Evolutionary conservation across 2,888 invertebrate genomes (phyloP), one percentile per base, ranked within the genome.

Genomic region (Synanthedon andrenaeformis): DNA sequence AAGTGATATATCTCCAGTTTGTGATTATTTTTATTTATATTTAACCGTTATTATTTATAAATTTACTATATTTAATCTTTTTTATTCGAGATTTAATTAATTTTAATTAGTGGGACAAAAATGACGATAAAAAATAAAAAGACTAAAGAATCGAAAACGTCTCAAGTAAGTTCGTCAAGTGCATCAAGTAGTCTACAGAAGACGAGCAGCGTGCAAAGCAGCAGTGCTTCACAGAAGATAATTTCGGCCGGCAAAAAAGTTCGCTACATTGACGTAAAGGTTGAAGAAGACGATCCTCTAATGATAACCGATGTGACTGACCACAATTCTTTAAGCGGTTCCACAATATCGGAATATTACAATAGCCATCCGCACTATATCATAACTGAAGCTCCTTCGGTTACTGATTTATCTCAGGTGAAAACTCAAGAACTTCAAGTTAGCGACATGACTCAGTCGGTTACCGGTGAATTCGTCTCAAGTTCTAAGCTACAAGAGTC

Each of bases 51-150:
- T 68, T 49, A 28, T 49, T 17, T 45, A 45, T 14, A 45, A 45
- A n/a, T 11, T 45, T 5, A 10, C 12, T 14, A 49, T 17, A 42
- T 12, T 42, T 50, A 41, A 19, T 52, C 17, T 19, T 49, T 17
- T 12, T 12, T 49, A 49, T 70, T 64, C 60, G 60, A 62, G 53
- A 54, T 56, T 58, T 65, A 62, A 62, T 67, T 66, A 65, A 72
- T 70, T 62, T 65, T 56, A 57, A 49, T 55, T 58, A 63, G 79
- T 79, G 82, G 64, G 67, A 75, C 67, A 72, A 87, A 84, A 82
- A 88, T 88, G 88, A 87, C 88, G 65, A 86, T 88, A 72, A 88
- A 88, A 82, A 87, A 86, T 76, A 88, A 88, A 87, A 88, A 88
- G 83, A 86, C 82, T 86, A 87, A 87, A 62, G 79, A 83, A 70